Conservation (phyloP, 2,888 invertebrate genomes). For the Epirrhoe alternata region DNA sequence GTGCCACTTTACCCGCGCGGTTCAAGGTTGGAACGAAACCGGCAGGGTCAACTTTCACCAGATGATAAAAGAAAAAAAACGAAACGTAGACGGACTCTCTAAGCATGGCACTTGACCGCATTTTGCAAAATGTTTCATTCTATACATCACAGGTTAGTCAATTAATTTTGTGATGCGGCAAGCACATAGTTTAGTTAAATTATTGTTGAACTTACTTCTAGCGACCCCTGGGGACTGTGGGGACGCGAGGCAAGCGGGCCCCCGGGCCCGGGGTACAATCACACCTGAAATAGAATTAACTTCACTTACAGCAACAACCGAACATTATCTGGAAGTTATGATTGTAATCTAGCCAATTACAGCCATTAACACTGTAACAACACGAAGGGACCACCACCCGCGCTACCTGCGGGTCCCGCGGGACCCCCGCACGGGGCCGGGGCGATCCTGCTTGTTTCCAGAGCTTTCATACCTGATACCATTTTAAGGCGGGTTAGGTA, state of each 20-base stretch:
- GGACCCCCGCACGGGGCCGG: background rate
- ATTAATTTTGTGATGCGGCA: background rate
- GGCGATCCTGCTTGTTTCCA: background rate
- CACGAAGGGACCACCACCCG: slow-evolving; percentile 8
- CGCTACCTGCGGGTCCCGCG: background rate
- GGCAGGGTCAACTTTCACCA: background rate
- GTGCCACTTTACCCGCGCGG: background rate
- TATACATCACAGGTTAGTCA: background rate
- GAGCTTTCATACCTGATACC: background rate
- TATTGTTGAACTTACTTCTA: background rate
- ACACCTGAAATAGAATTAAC: slow-evolving; percentile 8
- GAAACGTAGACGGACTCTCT: background rate
- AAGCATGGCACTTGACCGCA: no score
- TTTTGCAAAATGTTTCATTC: no score
- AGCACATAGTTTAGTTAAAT: background rate
- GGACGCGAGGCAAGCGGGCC: background rate
- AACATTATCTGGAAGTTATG: slow-evolving; percentile 9
- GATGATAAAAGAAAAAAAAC: background rate
- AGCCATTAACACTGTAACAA: slow-evolving; percentile 13
- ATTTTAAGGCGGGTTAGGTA: background rate
- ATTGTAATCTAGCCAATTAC: slow-evolving; percentile 19
- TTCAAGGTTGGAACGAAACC: background rate
- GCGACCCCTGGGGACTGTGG: background rate
- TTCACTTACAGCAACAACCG: background rate
- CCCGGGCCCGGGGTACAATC: background rate